Conservation (phyloP, 1,140 invertebrate genomes). For the Venturia canescens region DNA sequence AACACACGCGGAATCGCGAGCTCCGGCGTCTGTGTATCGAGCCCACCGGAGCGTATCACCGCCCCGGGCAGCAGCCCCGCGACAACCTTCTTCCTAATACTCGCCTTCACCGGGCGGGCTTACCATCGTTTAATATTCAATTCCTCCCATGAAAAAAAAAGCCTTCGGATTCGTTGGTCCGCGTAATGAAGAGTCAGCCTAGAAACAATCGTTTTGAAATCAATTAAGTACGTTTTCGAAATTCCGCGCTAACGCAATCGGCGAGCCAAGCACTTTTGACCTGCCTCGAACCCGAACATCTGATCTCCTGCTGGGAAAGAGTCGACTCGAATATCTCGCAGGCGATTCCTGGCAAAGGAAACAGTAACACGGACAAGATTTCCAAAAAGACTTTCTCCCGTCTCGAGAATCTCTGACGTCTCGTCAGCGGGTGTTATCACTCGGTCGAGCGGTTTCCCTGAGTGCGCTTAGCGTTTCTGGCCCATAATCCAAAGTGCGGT, state of each 20-base stretch:
- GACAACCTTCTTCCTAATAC: constrained; percentile 24
- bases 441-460: constrained; percentile 5
- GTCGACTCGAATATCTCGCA: too few relatives aligned
- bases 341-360: too few relatives aligned
- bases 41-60: constrained; percentile 9
- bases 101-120: neutral
- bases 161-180: too few relatives aligned
- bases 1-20: constrained; percentile 2
- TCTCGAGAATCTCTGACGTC: constrained; percentile 20
- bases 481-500: neutral
- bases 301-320: too few relatives aligned
- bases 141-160: neutral
- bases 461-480: neutral
- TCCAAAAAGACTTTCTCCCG: neutral
- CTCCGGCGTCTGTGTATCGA: neutral
- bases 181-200: too few relatives aligned
- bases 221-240: too few relatives aligned
- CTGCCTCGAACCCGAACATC: too few relatives aligned
- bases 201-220: too few relatives aligned
- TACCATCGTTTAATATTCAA: neutral
- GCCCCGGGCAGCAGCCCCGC: constrained; percentile 12
- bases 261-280: too few relatives aligned
- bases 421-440: constrained; percentile 28
- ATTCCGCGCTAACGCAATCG: too few relatives aligned
- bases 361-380: too few relatives aligned